A percentile compares a stretch with the other conserved stretches of the same genome.
phyloP scores from a whole-genome alignment of 2,797 vertebrate genomes.

The Atherinosoma microstoma region DNA sequence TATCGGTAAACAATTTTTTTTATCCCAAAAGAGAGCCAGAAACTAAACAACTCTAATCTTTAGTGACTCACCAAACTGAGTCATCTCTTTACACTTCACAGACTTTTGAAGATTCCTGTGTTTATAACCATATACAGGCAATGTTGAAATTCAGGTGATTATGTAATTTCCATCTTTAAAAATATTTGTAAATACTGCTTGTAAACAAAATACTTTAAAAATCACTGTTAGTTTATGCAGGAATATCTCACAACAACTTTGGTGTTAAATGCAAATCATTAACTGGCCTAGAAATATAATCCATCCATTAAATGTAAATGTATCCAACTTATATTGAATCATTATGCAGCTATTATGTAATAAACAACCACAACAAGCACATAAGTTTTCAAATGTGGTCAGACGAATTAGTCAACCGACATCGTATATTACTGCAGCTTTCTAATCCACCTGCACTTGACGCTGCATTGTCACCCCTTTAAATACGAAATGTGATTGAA shows the following conservation, averaged over 20 bases:
- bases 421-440: slow-evolving; percentile 29
- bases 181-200: slow-evolving; percentile 56
- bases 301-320: slow-evolving; percentile 27
- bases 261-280: slow-evolving; percentile 29
- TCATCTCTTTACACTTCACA: slow-evolving; percentile 34
- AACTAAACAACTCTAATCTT: slow-evolving; percentile 54
- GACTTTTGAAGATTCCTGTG: slow-evolving; percentile 31
- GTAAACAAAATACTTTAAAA: slow-evolving; percentile 27
- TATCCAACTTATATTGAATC: not conserved
- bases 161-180: slow-evolving; percentile 56
- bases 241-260: not conserved
- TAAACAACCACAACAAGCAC: slow-evolving; percentile 21
- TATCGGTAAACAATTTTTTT: slow-evolving; percentile 67
- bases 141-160: slow-evolving; percentile 53
- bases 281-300: slow-evolving; percentile 15
- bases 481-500: not conserved
- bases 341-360: slow-evolving; percentile 23
- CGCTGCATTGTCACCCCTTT: slow-evolving; percentile 9
- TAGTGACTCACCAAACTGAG: slow-evolving; percentile 62
- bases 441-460: slow-evolving; percentile 17
- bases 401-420: slow-evolving; percentile 33
- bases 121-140: slow-evolving; percentile 68
- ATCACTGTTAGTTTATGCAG: slow-evolving; percentile 7
- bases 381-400: slow-evolving; percentile 15
- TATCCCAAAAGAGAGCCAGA: slow-evolving; percentile 46